These are phyloP conservation scores for Stictocephala bisonia DNA, from an alignment of 2,888 invertebrate genomes.

Conservation along the genomic window DNA sequence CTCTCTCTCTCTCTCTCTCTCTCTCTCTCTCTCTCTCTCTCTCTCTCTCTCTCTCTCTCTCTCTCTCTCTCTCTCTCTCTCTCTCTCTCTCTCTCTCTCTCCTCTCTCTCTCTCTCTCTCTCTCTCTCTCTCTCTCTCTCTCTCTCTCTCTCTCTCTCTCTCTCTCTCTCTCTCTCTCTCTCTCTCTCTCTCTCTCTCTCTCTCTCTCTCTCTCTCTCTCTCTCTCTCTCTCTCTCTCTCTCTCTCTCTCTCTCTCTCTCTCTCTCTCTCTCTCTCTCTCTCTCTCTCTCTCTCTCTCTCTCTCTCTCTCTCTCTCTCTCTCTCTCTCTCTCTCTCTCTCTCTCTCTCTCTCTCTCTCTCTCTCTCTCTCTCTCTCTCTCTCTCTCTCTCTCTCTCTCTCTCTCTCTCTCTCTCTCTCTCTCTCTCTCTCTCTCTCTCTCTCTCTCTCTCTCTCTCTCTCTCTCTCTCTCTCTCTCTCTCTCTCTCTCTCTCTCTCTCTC, in stretches of 20 bases:
- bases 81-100: constrained; percentile 13
- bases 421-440: background rate
- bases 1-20: background rate
- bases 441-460: constrained; percentile 10
- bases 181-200: constrained; percentile 4
- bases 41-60: background rate
- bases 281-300: constrained; percentile 13
- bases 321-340: constrained; percentile 5
- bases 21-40: background rate
- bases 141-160: background rate
- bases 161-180: background rate
- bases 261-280: constrained; percentile 9
- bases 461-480: constrained; percentile 7
- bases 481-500: background rate
- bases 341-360: background rate
- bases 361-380: background rate
- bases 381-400: background rate
- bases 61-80: background rate
- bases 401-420: background rate
- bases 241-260: constrained; percentile 4
- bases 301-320: constrained; percentile 13
- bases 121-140: background rate
- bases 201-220: constrained; percentile 13
- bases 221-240: background rate
- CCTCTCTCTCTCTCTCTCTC: background rate